A percentile compares a stretch with the other conserved stretches of the same genome.
These are phyloP conservation scores for Thunnus thynnus DNA, from an alignment of 2,113 vertebrate species.

Conservation along the genomic window DNA sequence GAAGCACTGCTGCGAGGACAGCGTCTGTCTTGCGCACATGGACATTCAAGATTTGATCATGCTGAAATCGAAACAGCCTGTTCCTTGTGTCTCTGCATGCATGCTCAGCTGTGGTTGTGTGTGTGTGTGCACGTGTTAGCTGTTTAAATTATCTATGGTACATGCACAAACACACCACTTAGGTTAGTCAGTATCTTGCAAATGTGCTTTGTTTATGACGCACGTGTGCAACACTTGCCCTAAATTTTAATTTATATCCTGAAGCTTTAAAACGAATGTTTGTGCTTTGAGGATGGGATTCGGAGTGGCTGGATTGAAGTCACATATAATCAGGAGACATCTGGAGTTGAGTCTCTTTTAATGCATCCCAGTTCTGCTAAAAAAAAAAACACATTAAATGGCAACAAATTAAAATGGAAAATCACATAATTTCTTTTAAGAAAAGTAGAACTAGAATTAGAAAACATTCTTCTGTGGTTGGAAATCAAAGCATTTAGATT, in stretches of 20 bases:
- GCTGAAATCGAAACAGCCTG: conserved; percentile 57
- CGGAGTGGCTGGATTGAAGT: neutral
- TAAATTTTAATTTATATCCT: conserved; percentile 13
- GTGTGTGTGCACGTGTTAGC: neutral
- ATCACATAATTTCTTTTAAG: neutral
- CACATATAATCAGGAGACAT: neutral
- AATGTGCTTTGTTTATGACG: conserved; percentile 54
- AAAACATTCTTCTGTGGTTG: neutral
- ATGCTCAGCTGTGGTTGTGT: conserved; percentile 29
- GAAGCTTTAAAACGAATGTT: conserved; percentile 4
- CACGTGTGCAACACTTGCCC: conserved; percentile 26
- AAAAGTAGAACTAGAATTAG: neutral
- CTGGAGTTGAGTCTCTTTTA: neutral
- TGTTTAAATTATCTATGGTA: conserved; percentile 27
- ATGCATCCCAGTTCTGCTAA: neutral
- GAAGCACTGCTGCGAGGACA: conserved; percentile 28
- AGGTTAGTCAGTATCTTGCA: neutral
- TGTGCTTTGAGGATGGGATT: conserved; percentile 26
- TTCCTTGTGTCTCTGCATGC: conserved; percentile 40
- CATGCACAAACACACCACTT: conserved; percentile 38
- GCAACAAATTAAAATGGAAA: neutral
- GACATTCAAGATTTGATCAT: conserved; percentile 58
- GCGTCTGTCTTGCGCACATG: conserved; percentile 40
- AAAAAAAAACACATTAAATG: neutral
- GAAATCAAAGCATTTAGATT: neutral